These are phyloP conservation scores for Corythaixoides concolor DNA, from an alignment of 2,113 vertebrate species.

Conservation along the genomic window DNA sequence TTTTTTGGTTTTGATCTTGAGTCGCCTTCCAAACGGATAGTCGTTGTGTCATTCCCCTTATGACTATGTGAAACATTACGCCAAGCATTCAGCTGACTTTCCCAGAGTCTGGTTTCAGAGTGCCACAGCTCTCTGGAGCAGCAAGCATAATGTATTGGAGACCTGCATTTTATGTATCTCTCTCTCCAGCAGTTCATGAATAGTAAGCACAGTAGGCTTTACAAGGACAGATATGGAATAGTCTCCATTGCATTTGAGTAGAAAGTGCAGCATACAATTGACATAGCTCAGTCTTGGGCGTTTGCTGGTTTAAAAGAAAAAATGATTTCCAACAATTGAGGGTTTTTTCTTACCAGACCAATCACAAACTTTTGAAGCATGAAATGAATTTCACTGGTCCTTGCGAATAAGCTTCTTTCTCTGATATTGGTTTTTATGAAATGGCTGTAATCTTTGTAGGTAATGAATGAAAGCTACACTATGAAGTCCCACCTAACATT, in stretches of 20 bases:
- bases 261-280: slow-evolving; percentile 45
- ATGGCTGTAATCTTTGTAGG: slow-evolving; percentile 77
- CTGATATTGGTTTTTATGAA: slow-evolving; percentile 77
- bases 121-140: neutral
- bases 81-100: neutral
- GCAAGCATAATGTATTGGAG: neutral
- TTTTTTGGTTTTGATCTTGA: neutral
- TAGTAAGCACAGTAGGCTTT: slow-evolving; percentile 58
- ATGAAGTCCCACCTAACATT: slow-evolving; percentile 71
- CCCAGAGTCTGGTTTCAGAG: neutral
- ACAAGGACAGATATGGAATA: slow-evolving; percentile 58
- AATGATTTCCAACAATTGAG: slow-evolving; percentile 66
- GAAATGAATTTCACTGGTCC: slow-evolving; percentile 79
- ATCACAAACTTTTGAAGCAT: slow-evolving; percentile 82
- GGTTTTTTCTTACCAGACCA: slow-evolving; percentile 61
- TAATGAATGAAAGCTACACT: slow-evolving; percentile 79
- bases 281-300: slow-evolving; percentile 52
- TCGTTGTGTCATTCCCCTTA: neutral
- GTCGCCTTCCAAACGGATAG: neutral
- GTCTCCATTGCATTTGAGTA: slow-evolving; percentile 19
- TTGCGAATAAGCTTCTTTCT: slow-evolving; percentile 73
- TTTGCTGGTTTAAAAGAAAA: slow-evolving; percentile 74
- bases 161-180: neutral
- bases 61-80: neutral
- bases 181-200: slow-evolving; percentile 49